Evolutionary conservation across 2,888 invertebrate genomes (phyloP).

Genomic region (Steromphala cineraria): DNA sequence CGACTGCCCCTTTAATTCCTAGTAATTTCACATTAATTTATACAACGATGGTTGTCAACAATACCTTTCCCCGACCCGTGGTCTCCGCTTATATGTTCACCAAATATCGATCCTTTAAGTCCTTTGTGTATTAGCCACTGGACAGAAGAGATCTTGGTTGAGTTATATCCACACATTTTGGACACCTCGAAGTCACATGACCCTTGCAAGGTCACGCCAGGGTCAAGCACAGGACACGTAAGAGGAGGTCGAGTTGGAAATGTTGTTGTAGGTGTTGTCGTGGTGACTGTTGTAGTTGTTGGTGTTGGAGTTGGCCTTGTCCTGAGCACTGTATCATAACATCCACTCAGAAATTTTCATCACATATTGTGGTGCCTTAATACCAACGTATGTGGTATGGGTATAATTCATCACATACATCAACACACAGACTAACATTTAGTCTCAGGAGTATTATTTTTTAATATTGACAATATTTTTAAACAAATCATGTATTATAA

Average conservation of each 20-base stretch:
- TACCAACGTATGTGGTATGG: too few relatives aligned
- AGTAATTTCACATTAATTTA: too few relatives aligned
- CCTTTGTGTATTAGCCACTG: not conserved
- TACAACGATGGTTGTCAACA: too few relatives aligned
- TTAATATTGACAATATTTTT: too few relatives aligned
- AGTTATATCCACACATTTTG: not conserved
- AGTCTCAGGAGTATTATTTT: too few relatives aligned
- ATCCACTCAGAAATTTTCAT: too few relatives aligned
- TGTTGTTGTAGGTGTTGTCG: not conserved
- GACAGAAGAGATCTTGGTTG: not conserved
- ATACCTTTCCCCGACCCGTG: slow-evolving; percentile 1
- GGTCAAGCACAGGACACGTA: not conserved
- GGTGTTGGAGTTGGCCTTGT: not conserved
- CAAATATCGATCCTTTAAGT: not conserved
- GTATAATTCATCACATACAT: too few relatives aligned
- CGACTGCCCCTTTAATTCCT: too few relatives aligned
- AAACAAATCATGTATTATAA: too few relatives aligned
- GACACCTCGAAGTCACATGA: not conserved
- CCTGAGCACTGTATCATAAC: not conserved
- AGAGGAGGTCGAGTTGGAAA: too few relatives aligned
- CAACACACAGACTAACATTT: too few relatives aligned
- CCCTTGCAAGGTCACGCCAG: not conserved
- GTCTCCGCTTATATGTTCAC: not conserved
- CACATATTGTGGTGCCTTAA: too few relatives aligned
- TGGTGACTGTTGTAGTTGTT: not conserved